Evolutionary conservation across 2,113 vertebrate species (phyloP), one percentile per base, ranked within the genome.

Genomic region (Istiophorus platypterus): DNA sequence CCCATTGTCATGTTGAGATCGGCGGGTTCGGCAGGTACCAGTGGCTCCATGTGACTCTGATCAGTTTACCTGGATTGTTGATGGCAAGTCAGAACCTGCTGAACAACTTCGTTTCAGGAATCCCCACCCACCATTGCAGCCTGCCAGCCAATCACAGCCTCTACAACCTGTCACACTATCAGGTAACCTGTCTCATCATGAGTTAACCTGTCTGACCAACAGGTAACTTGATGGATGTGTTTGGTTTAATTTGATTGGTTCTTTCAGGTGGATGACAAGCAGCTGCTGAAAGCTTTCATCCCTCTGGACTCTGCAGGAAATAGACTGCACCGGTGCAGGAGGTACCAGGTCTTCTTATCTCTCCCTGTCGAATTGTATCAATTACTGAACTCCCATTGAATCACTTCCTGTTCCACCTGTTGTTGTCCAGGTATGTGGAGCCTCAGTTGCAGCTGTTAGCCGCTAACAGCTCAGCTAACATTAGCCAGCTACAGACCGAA

Each of bases 51-150:
- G 94, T 96, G 13, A 67, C 66, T 0, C 87, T 97, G 26, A 81
- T 96, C 72, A 87, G 89, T 3, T 52, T 97, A 5, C 96, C 95
- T 0, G 92, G 96, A 62, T 74, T 97, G 20, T 26, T 97, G 22
- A 94, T 96, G 93, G 95, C 97, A 0, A 92, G 96, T 24, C 96
- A 97, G 89, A 97, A 97, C 90, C 93, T 97, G 0, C 87, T 97
- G 1, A 96, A 96, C 89, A 96, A 96, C 89, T 96, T 96, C 66
- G 90, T 91, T 0, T 97, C 96, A 0, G 95, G 94, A 0, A 51
- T 93, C 0, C 96, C 97, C 0, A 31, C 5, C 1, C 97, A 97
- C 71, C 93, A 92, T 87, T 97, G 96, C 89, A 77, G 59, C 22
- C 52, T 92, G 37, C 66, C 81, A 0, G 52, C 71, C 76, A 93